Percentiles rank a stretch among this genome's conserved stretches.
Conservation (phyloP, 2,888 invertebrate species). For the Drosophila cognata region DNA sequence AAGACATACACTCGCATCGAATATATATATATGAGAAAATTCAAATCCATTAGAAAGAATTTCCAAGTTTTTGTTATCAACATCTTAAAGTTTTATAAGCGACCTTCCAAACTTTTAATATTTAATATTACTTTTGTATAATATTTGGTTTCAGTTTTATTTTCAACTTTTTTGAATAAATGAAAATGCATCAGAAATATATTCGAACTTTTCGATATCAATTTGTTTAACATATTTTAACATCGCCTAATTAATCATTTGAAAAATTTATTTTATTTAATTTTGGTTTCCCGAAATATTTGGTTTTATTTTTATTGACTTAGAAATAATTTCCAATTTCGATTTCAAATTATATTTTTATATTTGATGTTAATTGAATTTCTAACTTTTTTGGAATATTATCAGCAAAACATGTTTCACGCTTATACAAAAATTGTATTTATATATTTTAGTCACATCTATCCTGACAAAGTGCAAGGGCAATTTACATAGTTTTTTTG, state of each 20-base stretch:
- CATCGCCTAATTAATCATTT: too few relatives aligned
- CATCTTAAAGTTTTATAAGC: neutral
- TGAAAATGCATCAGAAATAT: neutral
- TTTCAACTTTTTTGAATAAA: neutral
- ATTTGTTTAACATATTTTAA: neutral
- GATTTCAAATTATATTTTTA: neutral
- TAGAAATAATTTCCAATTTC: neutral
- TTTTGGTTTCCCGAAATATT: neutral
- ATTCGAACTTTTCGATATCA: neutral
- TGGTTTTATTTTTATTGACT: neutral
- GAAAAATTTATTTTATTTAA: neutral
- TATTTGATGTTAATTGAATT: neutral
- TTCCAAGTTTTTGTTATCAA: neutral
- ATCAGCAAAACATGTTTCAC: neutral
- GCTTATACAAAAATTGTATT: neutral
- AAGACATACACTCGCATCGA: conserved; percentile 2
- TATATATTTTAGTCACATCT: neutral
- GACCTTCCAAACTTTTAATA: fast-evolving
- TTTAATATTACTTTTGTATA: neutral
- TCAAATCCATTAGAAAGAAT: neutral
- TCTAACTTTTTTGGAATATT: neutral
- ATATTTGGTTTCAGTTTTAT: neutral
- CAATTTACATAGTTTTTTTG: neutral
- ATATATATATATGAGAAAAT: neutral
- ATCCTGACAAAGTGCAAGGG: neutral